Evolutionary conservation across 2,888 invertebrate genomes (phyloP).

Genomic region (Bellardia pandia): DNA sequence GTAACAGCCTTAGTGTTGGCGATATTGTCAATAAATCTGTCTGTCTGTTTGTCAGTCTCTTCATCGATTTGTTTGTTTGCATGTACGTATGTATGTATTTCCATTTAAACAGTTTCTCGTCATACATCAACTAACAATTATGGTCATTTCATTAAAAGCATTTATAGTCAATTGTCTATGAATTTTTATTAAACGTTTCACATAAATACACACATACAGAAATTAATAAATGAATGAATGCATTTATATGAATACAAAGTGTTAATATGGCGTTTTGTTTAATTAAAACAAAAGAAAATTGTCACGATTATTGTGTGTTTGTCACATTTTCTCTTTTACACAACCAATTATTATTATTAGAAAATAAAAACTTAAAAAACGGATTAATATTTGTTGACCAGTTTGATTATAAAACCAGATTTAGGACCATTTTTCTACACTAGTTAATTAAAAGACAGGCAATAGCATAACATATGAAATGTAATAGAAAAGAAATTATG

Average conservation of each 20-base stretch:
- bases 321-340: slow-evolving; percentile 51
- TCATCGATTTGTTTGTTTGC: not conserved
- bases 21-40: not conserved
- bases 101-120: slow-evolving; percentile 20
- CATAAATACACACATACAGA: not conserved
- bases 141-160: slow-evolving; percentile 55
- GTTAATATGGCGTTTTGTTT: slow-evolving; percentile 34
- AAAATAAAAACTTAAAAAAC: slow-evolving; percentile 9
- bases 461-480: too few relatives aligned
- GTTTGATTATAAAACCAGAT: slow-evolving; percentile 36
- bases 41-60: not conserved
- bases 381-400: slow-evolving; percentile 12
- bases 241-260: slow-evolving; percentile 1
- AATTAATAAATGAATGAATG: not conserved
- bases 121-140: slow-evolving; percentile 54
- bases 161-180: slow-evolving; percentile 55
- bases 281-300: slow-evolving; percentile 35
- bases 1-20: not conserved
- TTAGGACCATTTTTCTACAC: not conserved
- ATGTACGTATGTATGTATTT: not conserved
- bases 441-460: too few relatives aligned
- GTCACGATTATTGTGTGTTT: not conserved
- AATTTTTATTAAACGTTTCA: slow-evolving; percentile 15
- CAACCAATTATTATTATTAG: slow-evolving; percentile 23
- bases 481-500: too few relatives aligned